These are phyloP conservation scores for Himalopsyche kuldschensis DNA, from an alignment of 2,888 invertebrate species.

Conservation along the genomic window DNA sequence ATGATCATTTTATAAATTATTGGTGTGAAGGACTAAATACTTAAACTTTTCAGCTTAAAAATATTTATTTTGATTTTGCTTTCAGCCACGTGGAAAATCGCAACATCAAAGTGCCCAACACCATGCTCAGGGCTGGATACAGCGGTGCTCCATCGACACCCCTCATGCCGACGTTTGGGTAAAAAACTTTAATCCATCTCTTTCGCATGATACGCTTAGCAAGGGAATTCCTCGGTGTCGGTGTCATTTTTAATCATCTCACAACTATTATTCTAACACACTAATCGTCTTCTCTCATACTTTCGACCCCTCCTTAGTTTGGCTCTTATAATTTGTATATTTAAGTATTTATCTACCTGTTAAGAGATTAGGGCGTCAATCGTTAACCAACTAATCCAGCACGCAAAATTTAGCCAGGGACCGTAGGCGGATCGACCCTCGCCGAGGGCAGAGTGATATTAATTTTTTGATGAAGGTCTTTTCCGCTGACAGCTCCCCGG, in stretches of 20 bases:
- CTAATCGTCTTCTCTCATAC: conserved; percentile 18
- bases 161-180: conserved; percentile 47
- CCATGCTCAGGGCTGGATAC: conserved; percentile 49
- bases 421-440: conserved; percentile 32
- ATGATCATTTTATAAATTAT: too few species aligned
- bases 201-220: conserved; percentile 35
- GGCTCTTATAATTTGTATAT: conserved; percentile 13
- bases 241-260: conserved; percentile 25
- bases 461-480: conserved; percentile 42
- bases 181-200: conserved; percentile 38
- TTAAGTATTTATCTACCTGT: conserved; percentile 1
- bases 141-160: conserved; percentile 42
- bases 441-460: conserved; percentile 41
- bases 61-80: conserved; percentile 34
- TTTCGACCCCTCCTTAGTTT: conserved; percentile 23
- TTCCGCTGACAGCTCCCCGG: conserved; percentile 40
- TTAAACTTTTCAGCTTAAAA: conserved; percentile 1
- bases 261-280: conserved; percentile 20
- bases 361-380: conserved; percentile 20
- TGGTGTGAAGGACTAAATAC: too few species aligned
- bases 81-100: conserved; percentile 66
- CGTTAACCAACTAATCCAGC: conserved; percentile 23
- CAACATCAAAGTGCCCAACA: conserved; percentile 59
- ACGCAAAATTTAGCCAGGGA: conserved; percentile 35
- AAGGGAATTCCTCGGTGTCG: conserved; percentile 39